These are phyloP conservation scores for Drosophila nikananu DNA, from an alignment of 1,140 invertebrate species.

Conservation along the genomic window DNA sequence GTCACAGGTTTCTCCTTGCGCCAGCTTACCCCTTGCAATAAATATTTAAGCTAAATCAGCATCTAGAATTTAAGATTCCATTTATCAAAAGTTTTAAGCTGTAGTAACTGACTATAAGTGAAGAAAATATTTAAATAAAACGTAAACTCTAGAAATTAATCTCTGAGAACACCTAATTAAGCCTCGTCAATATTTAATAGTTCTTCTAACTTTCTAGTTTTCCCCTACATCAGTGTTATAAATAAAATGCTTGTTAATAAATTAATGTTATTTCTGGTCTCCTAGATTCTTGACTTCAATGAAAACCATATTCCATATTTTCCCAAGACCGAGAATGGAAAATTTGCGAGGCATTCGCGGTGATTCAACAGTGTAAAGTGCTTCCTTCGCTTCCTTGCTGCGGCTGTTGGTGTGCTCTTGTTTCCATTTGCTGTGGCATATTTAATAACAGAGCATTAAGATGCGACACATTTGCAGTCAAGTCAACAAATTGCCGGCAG, in stretches of 20 bases:
- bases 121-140: too few species aligned
- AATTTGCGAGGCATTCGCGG: slow-evolving; percentile 14
- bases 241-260: not conserved
- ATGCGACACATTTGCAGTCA: slow-evolving; percentile 79
- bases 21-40: too few species aligned
- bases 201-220: not conserved
- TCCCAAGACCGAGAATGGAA: slow-evolving; percentile 6
- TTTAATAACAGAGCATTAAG: slow-evolving; percentile 77
- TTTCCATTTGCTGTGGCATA: slow-evolving; percentile 59
- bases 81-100: too few species aligned
- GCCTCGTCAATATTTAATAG: too few species aligned
- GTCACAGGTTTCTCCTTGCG: not conserved
- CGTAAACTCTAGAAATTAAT: too few species aligned
- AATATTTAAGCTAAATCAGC: not conserved
- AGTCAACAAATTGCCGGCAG: slow-evolving; percentile 80
- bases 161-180: too few species aligned
- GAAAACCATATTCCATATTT: slow-evolving; percentile 1
- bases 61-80: too few species aligned
- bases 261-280: not conserved
- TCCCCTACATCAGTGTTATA: not conserved
- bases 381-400: slow-evolving; percentile 17
- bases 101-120: too few species aligned
- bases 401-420: slow-evolving; percentile 12
- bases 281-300: slow-evolving; percentile 10
- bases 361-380: slow-evolving; percentile 25